Base-by-base conservation (phyloP, 2,888 invertebrate genomes). In the Toxonevra muliebris region DNA sequence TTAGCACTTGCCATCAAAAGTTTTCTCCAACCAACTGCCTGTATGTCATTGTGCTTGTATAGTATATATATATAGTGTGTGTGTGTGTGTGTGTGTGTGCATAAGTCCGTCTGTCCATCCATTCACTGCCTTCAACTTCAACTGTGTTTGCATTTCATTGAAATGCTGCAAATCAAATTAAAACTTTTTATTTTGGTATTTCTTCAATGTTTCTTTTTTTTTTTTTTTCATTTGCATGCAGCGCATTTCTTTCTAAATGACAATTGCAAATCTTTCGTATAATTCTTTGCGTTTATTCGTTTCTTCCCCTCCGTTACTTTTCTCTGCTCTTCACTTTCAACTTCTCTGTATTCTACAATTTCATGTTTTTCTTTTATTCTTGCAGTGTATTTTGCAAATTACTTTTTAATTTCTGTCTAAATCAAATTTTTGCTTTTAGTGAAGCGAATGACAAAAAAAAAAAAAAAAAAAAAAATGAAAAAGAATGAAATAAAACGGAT, bases 151-250 rank as follows among this genome's bases (percentile, higher is more conserved):
- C 77, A 73, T 78, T 79, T 78, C 76, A 79, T 77, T 80, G 76
- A 78, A 79, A 78, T 77, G 76, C 80, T 77, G 80, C 79, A 79
- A 79, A 79, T 80, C 79, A 79, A 79, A 79, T 79, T 79, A 79
- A 79, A 79, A 79, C 75, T 79, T 79, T 79, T 71, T 66, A 75
- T 75, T 80, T 75, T 71, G 17, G 30, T 41, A 41, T 41, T 62
- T 45, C 17, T 20, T 7, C 40, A 58, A 55, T 52, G 30, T 7
- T 62, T 43, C 62, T 54, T 20, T 66, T 43, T 17, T 42, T 61
- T 65, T 67, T 42, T 58, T 52, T 71, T 74, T 72, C 74, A 77
- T 79, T 77, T 79, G 76, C 77, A 76, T 79, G 69, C 69, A 65
- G 65, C 57, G 15, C 30, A 43, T 15, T 15, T 75, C 74, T 70